These are phyloP conservation scores for Craterocephalus amniculus DNA, from an alignment of 2,797 vertebrate species.

Conservation along the genomic window DNA sequence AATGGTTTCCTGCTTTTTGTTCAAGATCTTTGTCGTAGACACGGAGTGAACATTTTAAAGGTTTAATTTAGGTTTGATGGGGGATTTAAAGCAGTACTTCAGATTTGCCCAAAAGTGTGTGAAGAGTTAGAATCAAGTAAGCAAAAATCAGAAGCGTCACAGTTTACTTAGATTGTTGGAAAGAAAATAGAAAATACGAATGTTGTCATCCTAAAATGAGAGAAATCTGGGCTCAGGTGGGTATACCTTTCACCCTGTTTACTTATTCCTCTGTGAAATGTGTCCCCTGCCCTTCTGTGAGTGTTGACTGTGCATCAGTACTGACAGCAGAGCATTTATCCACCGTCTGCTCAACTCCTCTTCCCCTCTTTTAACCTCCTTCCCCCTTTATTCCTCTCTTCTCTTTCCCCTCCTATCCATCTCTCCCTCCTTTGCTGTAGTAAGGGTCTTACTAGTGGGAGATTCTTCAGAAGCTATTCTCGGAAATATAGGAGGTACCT, in stretches of 20 bases:
- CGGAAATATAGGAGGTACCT: constrained; percentile 92
- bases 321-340: constrained; percentile 36
- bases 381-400: constrained; percentile 66
- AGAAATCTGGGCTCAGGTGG: constrained; percentile 17
- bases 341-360: constrained; percentile 51
- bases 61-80: neutral
- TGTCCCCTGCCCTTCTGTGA: constrained; percentile 14
- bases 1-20: constrained; percentile 7
- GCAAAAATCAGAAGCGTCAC: neutral
- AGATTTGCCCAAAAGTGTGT: neutral
- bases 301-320: constrained; percentile 34
- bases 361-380: constrained; percentile 53
- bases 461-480: constrained; percentile 95
- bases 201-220: constrained; percentile 3
- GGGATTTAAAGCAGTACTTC: neutral
- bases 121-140: neutral
- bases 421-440: constrained; percentile 87
- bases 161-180: neutral
- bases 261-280: constrained; percentile 13
- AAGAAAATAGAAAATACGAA: neutral
- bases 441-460: constrained; percentile 95
- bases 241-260: constrained; percentile 13
- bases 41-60: neutral
- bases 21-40: neutral
- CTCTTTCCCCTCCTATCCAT: constrained; percentile 69